These are phyloP conservation scores for Aproaerema taeniolella DNA, from an alignment of 2,888 invertebrate species.

Conservation along the genomic window DNA sequence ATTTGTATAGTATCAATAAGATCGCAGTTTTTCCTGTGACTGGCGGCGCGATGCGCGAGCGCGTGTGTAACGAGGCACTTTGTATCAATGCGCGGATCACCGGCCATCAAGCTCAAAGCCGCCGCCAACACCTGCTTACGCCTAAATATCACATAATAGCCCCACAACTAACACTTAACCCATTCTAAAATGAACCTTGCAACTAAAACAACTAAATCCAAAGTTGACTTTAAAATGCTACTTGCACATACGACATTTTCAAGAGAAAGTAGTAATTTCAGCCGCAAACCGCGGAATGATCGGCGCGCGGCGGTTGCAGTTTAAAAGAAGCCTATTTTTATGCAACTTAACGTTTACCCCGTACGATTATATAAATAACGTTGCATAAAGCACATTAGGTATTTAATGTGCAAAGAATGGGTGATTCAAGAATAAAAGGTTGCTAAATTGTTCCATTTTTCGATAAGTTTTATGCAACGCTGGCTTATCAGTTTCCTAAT, in stretches of 20 bases:
- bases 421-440: not conserved
- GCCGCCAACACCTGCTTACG: constrained; percentile 62
- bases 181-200: constrained; percentile 21
- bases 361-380: constrained; percentile 11
- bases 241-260: constrained; percentile 26
- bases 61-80: constrained; percentile 54
- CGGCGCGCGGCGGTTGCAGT: constrained; percentile 36
- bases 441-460: not conserved
- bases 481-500: too few relatives aligned
- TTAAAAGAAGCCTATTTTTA: constrained; percentile 32
- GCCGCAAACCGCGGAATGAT: constrained; percentile 62
- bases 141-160: constrained; percentile 54
- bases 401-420: not conserved
- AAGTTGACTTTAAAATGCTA: not conserved
- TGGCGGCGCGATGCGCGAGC: constrained; percentile 22
- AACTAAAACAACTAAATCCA: constrained; percentile 10
- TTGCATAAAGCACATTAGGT: constrained; percentile 8
- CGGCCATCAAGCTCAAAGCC: constrained; percentile 52
- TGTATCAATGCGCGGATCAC: constrained; percentile 59
- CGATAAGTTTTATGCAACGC: not conserved
- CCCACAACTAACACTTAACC: constrained; percentile 23
- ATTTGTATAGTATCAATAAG: constrained; percentile 11
- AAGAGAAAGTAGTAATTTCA: constrained; percentile 34
- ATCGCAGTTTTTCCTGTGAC: constrained; percentile 9
- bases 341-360: constrained; percentile 20